These are phyloP conservation scores for Eulithis prunata DNA, from an alignment of 2,888 invertebrate genomes.

Conservation along the genomic window DNA sequence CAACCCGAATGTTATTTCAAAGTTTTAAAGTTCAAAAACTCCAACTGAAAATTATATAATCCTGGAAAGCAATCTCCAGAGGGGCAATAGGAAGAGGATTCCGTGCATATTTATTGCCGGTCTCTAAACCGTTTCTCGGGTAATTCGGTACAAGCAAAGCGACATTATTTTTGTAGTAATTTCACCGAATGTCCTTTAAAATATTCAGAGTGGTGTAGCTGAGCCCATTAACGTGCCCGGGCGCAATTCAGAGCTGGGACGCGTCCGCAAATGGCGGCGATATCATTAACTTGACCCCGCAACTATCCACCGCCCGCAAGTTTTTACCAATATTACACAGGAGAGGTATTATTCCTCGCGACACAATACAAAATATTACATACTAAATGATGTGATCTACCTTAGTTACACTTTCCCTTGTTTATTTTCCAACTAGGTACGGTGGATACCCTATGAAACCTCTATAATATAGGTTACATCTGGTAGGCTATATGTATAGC, in stretches of 20 bases:
- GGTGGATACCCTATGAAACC: too few species aligned
- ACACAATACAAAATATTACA: slow-evolving; percentile 49
- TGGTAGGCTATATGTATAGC: too few species aligned
- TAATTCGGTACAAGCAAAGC: slow-evolving; percentile 81
- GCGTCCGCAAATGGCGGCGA: slow-evolving; percentile 81
- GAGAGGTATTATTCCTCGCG: slow-evolving; percentile 65
- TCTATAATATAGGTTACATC: too few species aligned
- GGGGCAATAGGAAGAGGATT: slow-evolving; percentile 77
- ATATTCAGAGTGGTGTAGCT: slow-evolving; percentile 82
- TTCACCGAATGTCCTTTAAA: slow-evolving; percentile 83
- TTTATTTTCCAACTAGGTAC: slow-evolving; percentile 44
- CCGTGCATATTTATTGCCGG: slow-evolving; percentile 79
- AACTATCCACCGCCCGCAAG: slow-evolving; percentile 77
- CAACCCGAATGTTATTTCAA: slow-evolving; percentile 31
- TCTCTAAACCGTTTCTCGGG: slow-evolving; percentile 80
- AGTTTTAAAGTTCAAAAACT: slow-evolving; percentile 35
- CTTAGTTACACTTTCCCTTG: slow-evolving; percentile 49
- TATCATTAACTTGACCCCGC: slow-evolving; percentile 82
- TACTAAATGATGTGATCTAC: slow-evolving; percentile 18
- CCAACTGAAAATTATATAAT: slow-evolving; percentile 68
- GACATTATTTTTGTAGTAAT: slow-evolving; percentile 84
- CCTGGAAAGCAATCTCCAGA: slow-evolving; percentile 76
- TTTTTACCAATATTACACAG: slow-evolving; percentile 80
- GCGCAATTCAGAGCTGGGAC: slow-evolving; percentile 78
- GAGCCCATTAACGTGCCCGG: slow-evolving; percentile 80